Base-by-base conservation (phyloP, 2,888 invertebrate species). In the Athalia rosae region DNA sequence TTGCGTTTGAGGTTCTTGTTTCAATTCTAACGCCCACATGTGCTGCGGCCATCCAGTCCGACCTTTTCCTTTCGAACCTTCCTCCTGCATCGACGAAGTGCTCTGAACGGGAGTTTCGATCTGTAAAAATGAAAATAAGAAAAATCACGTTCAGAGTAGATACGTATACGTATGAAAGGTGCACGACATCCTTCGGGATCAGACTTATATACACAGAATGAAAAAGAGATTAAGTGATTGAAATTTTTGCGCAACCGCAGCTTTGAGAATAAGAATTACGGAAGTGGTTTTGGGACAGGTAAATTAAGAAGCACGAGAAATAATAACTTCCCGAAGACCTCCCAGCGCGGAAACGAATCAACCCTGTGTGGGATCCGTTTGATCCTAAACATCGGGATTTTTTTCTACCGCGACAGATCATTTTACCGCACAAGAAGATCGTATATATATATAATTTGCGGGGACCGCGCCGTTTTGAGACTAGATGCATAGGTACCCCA, bases 21-120 rank as follows among this genome's bases (percentile, higher is more conserved):
- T 94, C 82, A 96, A 90, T 87, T 96, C 96, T 59, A 97, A 91
- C 0, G 98, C 98, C 98, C 98, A 98, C 81, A 98, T 98, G 90
- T 97, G 97, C 87, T 98, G 98, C 0, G 98, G 98, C 98, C 98
- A 98, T 11, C 98, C 98, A 0, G 98, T 98, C 78, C 98, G 93
- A 0, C 97, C 97, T 90, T 97, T 97, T 78, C 93, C 91, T 83
- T 93, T 92, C 79, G 88, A 84, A 56, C 84, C 84, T 78, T 89
- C 89, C 43, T 81, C 79, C 4, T 81, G 82, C 59, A 84, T 82
- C 77, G 80, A 84, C 7, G 77, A 69, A 41, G 74, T 74, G 13
- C 83, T 83, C 74, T 87, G 88, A 80, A 84, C 85, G 79, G 86
- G 85, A 79, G 84, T 82, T 79, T 89, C 89, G 79, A 79, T 87